phyloP scores from a whole-genome alignment of 2,113 vertebrate species.

The Pristiophorus japonicus region DNA sequence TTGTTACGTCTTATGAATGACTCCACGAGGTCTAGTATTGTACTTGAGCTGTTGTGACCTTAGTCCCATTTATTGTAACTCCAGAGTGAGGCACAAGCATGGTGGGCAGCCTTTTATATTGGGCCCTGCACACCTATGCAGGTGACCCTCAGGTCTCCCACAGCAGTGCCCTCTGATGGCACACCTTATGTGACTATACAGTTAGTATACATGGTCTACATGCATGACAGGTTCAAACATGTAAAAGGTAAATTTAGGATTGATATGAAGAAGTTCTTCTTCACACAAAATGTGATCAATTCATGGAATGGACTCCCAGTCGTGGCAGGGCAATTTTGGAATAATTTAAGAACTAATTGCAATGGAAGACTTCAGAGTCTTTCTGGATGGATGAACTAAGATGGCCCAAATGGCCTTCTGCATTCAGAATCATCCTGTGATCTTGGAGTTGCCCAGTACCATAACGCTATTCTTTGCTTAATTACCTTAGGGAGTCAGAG shows the following conservation, averaged over 20 bases:
- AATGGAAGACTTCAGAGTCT: not conserved
- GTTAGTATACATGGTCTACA: too few species aligned
- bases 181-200: too few species aligned
- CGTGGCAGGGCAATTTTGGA: not conserved
- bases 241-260: not conserved
- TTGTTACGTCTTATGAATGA: too few species aligned
- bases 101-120: too few species aligned
- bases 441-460: not conserved
- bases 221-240: not conserved
- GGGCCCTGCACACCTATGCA: too few species aligned
- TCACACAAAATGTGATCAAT: not conserved
- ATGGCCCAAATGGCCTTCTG: not conserved
- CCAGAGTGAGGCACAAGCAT: too few species aligned
- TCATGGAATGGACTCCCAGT: not conserved
- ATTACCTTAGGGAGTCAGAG: not conserved
- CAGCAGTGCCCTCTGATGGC: too few species aligned
- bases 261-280: not conserved
- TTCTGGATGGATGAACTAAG: not conserved
- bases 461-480: not conserved
- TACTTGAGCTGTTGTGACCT: too few species aligned
- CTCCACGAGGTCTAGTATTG: too few species aligned
- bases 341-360: not conserved
- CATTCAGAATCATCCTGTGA: not conserved
- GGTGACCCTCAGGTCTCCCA: too few species aligned
- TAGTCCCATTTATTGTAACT: too few species aligned